Conservation (phyloP, 2,888 invertebrate species). For the Gastrophysa polygoni region DNA sequence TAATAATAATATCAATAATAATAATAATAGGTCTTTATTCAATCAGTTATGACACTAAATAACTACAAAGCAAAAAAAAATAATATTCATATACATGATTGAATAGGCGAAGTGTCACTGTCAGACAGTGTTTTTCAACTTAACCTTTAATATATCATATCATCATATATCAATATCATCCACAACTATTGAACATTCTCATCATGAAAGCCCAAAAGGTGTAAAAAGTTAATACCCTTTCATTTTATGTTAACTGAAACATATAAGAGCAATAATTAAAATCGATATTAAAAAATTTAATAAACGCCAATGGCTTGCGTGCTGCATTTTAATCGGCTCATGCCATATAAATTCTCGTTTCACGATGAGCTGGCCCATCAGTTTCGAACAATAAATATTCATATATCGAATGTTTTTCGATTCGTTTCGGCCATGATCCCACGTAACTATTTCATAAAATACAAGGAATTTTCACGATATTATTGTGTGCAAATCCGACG, state of each 20-base stretch:
- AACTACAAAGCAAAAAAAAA: no score
- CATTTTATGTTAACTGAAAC: constrained; percentile 14
- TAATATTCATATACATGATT: no score
- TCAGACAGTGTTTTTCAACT: no score
- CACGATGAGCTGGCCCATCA: constrained; percentile 17
- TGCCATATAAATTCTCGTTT: constrained; percentile 25
- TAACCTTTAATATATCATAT: no score
- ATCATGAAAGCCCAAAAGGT: not conserved
- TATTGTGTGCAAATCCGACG: constrained; percentile 32
- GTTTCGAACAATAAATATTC: constrained; percentile 27
- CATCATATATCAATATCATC: no score
- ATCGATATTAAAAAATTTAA: constrained; percentile 25
- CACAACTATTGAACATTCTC: not conserved
- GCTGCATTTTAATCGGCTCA: constrained; percentile 23
- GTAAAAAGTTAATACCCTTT: constrained; percentile 11
- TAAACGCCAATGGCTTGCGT: constrained; percentile 19
- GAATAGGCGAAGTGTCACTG: no score
- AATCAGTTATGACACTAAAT: no score
- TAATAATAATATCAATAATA: no score
- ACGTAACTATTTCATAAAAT: constrained; percentile 27
- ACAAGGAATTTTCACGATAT: constrained; percentile 22
- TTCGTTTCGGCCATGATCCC: constrained; percentile 24
- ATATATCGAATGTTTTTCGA: constrained; percentile 22
- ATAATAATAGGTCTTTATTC: no score
- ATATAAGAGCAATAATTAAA: constrained; percentile 18